A percentile compares a stretch with the other conserved stretches of the same genome.
Conservation (phyloP, 2,888 invertebrate genomes). For the Stenurella melanura region DNA sequence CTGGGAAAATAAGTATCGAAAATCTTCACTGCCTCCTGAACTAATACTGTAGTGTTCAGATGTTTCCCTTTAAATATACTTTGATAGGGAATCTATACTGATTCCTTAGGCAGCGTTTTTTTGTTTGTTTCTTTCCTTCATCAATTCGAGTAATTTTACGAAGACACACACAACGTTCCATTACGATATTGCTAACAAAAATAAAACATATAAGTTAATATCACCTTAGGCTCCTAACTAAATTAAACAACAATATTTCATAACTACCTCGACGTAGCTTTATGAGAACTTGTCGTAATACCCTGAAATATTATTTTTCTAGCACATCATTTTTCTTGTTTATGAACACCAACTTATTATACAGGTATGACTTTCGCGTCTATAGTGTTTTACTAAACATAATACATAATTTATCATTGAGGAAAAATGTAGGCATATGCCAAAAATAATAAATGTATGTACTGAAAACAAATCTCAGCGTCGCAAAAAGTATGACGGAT, state of each 20-base stretch:
- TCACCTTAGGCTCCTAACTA: background rate
- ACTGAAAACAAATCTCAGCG: slow-evolving; percentile 1
- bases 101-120: too few species aligned
- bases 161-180: too few species aligned
- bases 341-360: background rate
- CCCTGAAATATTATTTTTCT: slow-evolving; percentile 1
- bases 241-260: slow-evolving; percentile 3
- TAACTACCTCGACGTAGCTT: background rate
- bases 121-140: too few species aligned
- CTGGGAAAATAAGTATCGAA: too few species aligned
- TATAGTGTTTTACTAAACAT: background rate
- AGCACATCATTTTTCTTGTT: slow-evolving; percentile 6
- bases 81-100: too few species aligned
- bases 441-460: background rate
- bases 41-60: too few species aligned
- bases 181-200: background rate
- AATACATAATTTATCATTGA: slow-evolving; percentile 1
- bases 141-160: too few species aligned
- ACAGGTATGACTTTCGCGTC: slow-evolving; percentile 3
- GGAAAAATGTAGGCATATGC: background rate
- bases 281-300: background rate
- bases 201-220: background rate
- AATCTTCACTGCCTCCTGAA: too few species aligned
- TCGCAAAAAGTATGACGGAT: background rate
- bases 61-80: too few species aligned